Percentiles rank a stretch among this genome's conserved stretches.
These are phyloP conservation scores for Catostomus latipinnis DNA, from an alignment of 2,797 vertebrate genomes.

Conservation along the genomic window DNA sequence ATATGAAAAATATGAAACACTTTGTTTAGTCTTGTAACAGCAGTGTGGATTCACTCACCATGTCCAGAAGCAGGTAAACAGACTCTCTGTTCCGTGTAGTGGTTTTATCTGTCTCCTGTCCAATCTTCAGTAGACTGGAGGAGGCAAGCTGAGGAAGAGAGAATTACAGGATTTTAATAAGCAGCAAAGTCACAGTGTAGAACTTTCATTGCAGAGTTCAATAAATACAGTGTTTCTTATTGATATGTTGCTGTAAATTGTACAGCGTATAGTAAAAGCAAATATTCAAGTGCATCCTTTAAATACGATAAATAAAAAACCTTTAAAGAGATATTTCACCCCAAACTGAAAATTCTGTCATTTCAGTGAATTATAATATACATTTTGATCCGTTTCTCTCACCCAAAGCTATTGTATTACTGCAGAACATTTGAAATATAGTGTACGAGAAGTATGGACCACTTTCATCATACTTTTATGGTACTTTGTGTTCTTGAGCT, in stretches of 20 bases:
- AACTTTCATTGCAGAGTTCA: background rate
- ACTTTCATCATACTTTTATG: too few relatives aligned
- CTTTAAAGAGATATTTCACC: too few relatives aligned
- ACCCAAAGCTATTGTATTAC: too few relatives aligned
- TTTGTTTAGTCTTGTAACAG: background rate
- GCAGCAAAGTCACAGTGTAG: too few relatives aligned
- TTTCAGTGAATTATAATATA: too few relatives aligned
- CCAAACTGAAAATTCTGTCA: too few relatives aligned
- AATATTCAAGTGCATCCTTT: too few relatives aligned
- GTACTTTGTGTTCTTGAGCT: too few relatives aligned
- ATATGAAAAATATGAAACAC: background rate
- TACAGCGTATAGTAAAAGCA: background rate
- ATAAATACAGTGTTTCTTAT: background rate
- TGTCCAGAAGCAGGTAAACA: constrained; percentile 96
- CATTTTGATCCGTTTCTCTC: too few relatives aligned
- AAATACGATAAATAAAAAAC: too few relatives aligned
- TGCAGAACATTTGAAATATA: too few relatives aligned
- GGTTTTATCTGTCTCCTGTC: constrained; percentile 97
- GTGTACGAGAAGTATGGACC: too few relatives aligned
- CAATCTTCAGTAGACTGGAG: constrained; percentile 96
- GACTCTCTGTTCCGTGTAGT: constrained; percentile 97
- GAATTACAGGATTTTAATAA: background rate
- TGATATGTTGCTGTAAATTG: constrained; percentile 1
- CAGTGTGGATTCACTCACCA: constrained; percentile 77
- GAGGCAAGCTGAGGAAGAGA: constrained; percentile 87